Conservation (phyloP, 2,113 vertebrate species). For the Ginglymostoma cirratum region DNA sequence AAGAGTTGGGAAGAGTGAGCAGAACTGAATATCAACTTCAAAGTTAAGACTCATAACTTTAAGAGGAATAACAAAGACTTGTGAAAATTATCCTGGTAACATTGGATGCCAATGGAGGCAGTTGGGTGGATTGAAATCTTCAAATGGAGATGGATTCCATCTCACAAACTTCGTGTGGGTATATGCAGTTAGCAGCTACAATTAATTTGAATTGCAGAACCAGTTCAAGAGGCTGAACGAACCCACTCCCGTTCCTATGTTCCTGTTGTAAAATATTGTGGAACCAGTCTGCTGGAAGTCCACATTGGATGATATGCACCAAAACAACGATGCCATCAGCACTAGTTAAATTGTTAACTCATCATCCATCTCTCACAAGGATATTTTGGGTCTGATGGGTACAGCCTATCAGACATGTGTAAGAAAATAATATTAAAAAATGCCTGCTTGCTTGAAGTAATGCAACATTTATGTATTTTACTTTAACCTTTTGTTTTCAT, state of each 20-base stretch:
- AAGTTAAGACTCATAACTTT: neutral
- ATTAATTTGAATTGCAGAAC: neutral
- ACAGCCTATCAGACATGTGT: neutral
- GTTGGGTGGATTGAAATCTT: neutral
- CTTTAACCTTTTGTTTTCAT: neutral
- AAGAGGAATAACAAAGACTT: neutral
- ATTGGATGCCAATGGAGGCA: neutral
- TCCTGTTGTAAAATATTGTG: neutral
- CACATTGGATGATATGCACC: neutral
- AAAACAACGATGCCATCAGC: neutral
- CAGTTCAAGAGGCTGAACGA: neutral
- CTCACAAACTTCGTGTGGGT: neutral
- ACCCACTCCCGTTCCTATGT: neutral
- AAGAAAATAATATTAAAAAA: neutral
- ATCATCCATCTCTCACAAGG: neutral
- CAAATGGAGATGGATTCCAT: too few relatives aligned
- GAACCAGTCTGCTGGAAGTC: neutral
- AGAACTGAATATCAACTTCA: neutral
- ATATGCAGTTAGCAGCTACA: neutral
- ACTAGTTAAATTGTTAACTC: neutral
- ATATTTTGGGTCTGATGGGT: neutral
- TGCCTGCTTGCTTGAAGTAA: neutral
- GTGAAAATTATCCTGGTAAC: neutral
- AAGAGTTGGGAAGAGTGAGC: neutral
- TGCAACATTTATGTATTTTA: neutral